Evolutionary conservation across 2,113 vertebrate genomes (phyloP).

Genomic region (Bostrychus sinensis): DNA sequence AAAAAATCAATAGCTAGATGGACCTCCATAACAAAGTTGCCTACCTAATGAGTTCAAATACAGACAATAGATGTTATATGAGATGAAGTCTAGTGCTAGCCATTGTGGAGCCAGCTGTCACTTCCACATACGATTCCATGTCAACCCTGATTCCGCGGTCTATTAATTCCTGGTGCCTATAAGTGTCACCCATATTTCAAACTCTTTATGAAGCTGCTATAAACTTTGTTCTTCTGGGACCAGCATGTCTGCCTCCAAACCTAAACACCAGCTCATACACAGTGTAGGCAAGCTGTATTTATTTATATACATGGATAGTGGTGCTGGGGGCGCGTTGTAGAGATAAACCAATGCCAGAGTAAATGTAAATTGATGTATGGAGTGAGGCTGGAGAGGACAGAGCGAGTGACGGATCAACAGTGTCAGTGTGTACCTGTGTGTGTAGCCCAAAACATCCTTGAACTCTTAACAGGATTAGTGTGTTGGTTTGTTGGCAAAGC

Average conservation of each 20-base stretch:
- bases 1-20: neutral
- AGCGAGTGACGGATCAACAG: constrained; percentile 10
- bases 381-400: constrained; percentile 11
- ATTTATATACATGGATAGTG: constrained; percentile 17
- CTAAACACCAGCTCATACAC: constrained; percentile 36
- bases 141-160: constrained; percentile 1
- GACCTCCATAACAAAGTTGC: neutral
- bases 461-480: constrained; percentile 67
- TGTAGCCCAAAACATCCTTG: constrained; percentile 56
- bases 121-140: neutral
- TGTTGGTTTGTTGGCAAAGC: constrained; percentile 68
- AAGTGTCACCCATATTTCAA: constrained; percentile 11
- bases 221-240: neutral
- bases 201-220: constrained; percentile 23
- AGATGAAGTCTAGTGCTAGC: neutral
- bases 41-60: neutral
- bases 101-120: constrained; percentile 4
- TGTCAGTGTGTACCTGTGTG: constrained; percentile 19
- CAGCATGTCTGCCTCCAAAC: constrained; percentile 13
- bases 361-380: constrained; percentile 4
- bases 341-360: constrained; percentile 9
- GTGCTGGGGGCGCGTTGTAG: constrained; percentile 24
- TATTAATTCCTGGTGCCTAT: constrained; percentile 1
- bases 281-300: neutral
- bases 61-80: neutral